Evolutionary conservation across 2,888 invertebrate genomes (phyloP).

Genomic region (Salticus scenicus): DNA sequence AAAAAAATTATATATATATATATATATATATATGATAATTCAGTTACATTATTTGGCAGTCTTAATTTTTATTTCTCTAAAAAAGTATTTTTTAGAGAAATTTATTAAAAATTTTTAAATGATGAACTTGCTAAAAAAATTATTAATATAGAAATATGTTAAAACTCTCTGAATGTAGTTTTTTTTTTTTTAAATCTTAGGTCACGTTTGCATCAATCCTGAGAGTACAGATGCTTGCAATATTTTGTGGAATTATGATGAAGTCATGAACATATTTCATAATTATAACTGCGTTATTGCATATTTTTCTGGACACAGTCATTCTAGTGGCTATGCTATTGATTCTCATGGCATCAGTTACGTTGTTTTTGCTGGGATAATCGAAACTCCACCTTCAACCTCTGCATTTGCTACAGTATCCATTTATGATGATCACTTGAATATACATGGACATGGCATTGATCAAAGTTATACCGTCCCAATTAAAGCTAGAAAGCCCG

Average conservation of each 20-base stretch:
- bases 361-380: conserved; percentile 75
- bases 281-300: conserved; percentile 74
- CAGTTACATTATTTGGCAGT: too few relatives aligned
- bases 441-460: conserved; percentile 73
- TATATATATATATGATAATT: too few relatives aligned
- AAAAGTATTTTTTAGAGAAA: too few relatives aligned
- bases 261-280: conserved; percentile 74
- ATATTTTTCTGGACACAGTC: conserved; percentile 76
- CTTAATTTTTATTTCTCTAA: too few relatives aligned
- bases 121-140: too few relatives aligned
- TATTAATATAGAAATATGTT: too few relatives aligned
- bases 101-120: too few relatives aligned
- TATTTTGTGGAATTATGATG: conserved; percentile 75
- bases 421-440: conserved; percentile 73
- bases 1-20: too few relatives aligned
- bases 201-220: conserved; percentile 74
- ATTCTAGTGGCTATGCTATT: conserved; percentile 74
- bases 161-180: too few relatives aligned
- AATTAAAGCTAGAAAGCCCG: background rate
- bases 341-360: conserved; percentile 75
- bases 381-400: conserved; percentile 74
- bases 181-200: too few relatives aligned
- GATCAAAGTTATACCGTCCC: conserved; percentile 61
- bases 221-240: conserved; percentile 72
- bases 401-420: conserved; percentile 74